Evolutionary conservation across 2,888 invertebrate genomes (phyloP).

Genomic region (Argyra leucocephala): DNA sequence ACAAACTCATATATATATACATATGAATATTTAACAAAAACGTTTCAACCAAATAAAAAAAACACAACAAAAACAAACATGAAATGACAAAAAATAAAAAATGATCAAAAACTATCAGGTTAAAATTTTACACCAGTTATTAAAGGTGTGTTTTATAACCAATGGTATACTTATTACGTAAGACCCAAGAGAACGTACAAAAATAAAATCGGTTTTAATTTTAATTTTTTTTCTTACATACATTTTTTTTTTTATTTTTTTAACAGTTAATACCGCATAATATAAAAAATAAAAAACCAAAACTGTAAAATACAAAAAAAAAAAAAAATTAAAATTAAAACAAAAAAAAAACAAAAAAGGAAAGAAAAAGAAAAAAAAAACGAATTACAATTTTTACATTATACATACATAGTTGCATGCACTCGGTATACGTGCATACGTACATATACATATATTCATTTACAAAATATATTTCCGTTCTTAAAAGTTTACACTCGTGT

Average conservation of each 20-base stretch:
- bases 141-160: not conserved
- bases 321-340: not conserved
- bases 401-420: no score
- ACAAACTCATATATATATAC: no score
- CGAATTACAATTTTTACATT: no score
- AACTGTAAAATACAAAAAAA: not conserved
- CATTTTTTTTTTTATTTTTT: not conserved
- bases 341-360: not conserved
- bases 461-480: not conserved
- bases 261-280: slow-evolving; percentile 2
- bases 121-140: no score
- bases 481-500: not conserved
- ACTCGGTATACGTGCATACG: no score
- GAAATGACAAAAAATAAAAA: not conserved
- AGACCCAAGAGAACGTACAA: not conserved
- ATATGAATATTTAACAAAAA: no score
- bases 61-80: not conserved
- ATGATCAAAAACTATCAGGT: not conserved
- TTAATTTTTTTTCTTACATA: no score
- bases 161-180: slow-evolving; percentile 3
- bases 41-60: not conserved
- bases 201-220: no score
- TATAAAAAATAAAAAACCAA: not conserved
- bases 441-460: not conserved
- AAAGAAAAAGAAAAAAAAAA: not conserved